Percentiles rank a stretch among this genome's conserved stretches.
Evolutionary conservation across 1,140 invertebrate species (phyloP).

Genomic region (Halesus radiatus): DNA sequence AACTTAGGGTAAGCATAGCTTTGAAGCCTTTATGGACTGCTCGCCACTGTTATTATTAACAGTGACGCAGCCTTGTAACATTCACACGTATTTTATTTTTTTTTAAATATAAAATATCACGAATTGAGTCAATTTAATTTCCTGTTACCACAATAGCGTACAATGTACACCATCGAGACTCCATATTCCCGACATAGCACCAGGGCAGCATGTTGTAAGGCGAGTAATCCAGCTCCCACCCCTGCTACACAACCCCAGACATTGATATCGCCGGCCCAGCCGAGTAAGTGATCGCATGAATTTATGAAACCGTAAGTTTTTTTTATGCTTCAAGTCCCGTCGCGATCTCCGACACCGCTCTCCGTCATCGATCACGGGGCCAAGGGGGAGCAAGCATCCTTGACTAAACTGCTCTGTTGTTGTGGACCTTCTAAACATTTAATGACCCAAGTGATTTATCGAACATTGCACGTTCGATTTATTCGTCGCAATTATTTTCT

Average conservation of each 20-base stretch:
- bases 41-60: no score
- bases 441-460: slow-evolving; percentile 31
- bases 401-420: slow-evolving; percentile 22
- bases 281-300: slow-evolving; percentile 50
- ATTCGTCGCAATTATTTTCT: neutral
- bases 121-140: no score
- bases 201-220: neutral
- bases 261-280: slow-evolving; percentile 44
- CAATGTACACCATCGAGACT: no score
- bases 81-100: no score
- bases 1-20: no score
- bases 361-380: slow-evolving; percentile 2
- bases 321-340: slow-evolving; percentile 35
- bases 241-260: neutral
- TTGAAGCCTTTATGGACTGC: no score
- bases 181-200: neutral
- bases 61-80: no score
- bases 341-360: slow-evolving; percentile 17
- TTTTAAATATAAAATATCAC: no score
- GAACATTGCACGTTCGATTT: neutral
- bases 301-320: slow-evolving; percentile 47
- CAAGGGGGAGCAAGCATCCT: slow-evolving; percentile 33
- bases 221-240: neutral
- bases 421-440: slow-evolving; percentile 18
- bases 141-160: no score